These are phyloP conservation scores for Hybognathus amarus DNA, from an alignment of 2,797 vertebrate species.

Conservation along the genomic window DNA sequence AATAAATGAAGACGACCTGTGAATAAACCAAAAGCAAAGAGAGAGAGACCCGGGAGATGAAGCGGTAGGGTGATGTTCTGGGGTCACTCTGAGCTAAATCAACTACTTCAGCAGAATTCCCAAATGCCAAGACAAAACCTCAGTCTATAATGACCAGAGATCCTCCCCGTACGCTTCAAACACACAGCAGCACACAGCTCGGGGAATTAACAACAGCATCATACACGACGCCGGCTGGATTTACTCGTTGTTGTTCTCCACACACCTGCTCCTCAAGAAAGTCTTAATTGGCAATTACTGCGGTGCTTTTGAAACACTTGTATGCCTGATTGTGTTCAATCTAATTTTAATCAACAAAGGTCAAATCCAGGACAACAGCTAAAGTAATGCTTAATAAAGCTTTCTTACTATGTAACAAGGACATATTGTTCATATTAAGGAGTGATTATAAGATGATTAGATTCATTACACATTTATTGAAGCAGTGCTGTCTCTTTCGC, in stretches of 20 bases:
- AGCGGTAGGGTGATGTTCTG: constrained; percentile 21
- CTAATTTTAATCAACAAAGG: constrained; percentile 60
- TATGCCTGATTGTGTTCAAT: constrained; percentile 59
- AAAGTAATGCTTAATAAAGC: constrained; percentile 62
- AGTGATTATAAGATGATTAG: constrained; percentile 57
- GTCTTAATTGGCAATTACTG: constrained; percentile 50
- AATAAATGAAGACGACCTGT: background rate
- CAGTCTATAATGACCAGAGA: constrained; percentile 39
- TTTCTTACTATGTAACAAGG: constrained; percentile 60
- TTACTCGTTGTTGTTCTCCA: constrained; percentile 31
- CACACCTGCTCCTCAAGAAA: constrained; percentile 52
- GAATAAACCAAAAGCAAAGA: background rate
- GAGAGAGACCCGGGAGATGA: background rate
- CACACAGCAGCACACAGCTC: constrained; percentile 18
- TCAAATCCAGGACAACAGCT: constrained; percentile 58
- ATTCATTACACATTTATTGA: constrained; percentile 64
- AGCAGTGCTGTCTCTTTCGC: constrained; percentile 56
- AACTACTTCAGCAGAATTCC: constrained; percentile 54
- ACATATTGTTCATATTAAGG: constrained; percentile 63
- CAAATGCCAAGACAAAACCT: constrained; percentile 47
- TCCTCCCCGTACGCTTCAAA: constrained; percentile 20
- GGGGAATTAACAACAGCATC: constrained; percentile 25
- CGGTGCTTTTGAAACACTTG: constrained; percentile 53
- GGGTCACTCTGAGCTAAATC: constrained; percentile 53
- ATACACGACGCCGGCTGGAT: constrained; percentile 21